Evolutionary conservation across 2,888 invertebrate genomes (phyloP).

Genomic region (Eudasyphora cyanicolor): DNA sequence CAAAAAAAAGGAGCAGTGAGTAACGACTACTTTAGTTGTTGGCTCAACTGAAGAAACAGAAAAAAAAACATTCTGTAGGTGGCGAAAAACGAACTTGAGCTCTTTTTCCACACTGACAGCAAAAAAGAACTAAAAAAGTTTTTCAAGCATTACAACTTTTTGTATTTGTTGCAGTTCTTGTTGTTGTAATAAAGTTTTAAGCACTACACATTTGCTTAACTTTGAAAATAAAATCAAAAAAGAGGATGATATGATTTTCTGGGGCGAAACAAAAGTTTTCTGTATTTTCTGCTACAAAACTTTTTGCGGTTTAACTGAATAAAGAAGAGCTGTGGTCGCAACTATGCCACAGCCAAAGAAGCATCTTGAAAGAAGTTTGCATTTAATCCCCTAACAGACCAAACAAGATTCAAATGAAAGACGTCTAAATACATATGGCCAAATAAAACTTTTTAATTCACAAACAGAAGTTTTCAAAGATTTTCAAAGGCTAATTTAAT

Average conservation of each 20-base stretch:
- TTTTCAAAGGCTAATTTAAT: background rate
- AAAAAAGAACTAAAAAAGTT: background rate
- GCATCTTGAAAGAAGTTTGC: constrained; percentile 1
- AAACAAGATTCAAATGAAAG: background rate
- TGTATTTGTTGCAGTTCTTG: background rate
- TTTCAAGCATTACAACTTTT: no score
- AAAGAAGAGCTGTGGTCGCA: constrained; percentile 58
- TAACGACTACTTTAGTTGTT: background rate
- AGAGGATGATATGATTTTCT: background rate
- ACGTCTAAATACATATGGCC: background rate
- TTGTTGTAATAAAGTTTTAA: constrained; percentile 11
- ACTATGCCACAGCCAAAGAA: constrained; percentile 16
- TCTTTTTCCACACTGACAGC: background rate
- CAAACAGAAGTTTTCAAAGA: background rate
- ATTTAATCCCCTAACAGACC: constrained; percentile 25
- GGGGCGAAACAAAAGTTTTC: constrained; percentile 43
- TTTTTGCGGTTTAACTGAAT: constrained; percentile 60
- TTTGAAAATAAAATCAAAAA: background rate
- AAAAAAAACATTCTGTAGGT: constrained; percentile 55
- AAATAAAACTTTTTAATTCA: background rate
- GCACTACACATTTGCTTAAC: constrained; percentile 10
- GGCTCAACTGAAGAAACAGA: constrained; percentile 1
- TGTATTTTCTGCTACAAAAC: constrained; percentile 20
- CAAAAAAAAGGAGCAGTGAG: background rate
- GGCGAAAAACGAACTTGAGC: constrained; percentile 16